Evolutionary conservation across 2,797 vertebrate species (phyloP).

Genomic region (Tapera naevia): DNA sequence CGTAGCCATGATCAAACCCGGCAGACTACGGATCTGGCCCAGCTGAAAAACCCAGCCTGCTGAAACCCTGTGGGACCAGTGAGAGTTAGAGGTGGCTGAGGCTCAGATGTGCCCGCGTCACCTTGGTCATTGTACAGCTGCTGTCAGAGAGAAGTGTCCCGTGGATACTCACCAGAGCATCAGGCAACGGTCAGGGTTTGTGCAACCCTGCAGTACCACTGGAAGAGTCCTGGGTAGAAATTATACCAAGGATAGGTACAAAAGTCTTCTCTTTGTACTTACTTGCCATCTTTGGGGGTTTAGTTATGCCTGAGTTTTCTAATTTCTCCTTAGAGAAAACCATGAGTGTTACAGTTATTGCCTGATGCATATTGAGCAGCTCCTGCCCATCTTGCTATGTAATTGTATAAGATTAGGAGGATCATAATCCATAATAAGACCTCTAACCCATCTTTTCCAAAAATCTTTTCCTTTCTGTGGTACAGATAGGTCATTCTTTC

Average conservation of each 20-base stretch:
- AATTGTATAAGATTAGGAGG: not conserved
- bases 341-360: not conserved
- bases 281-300: not conserved
- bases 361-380: not conserved
- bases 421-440: not conserved
- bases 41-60: not conserved
- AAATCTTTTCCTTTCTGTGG: not conserved
- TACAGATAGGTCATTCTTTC: conserved; percentile 18
- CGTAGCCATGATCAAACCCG: conserved; percentile 19
- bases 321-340: not conserved
- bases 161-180: fast-evolving
- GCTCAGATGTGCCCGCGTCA: not conserved
- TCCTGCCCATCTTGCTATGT: not conserved
- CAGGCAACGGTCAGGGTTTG: fast-evolving
- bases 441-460: not conserved
- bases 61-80: not conserved
- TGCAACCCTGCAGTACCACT: not conserved
- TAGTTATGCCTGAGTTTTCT: not conserved
- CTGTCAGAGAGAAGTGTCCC: not conserved
- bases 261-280: not conserved
- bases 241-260: not conserved
- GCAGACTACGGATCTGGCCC: not conserved
- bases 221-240: not conserved
- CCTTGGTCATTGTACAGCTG: not conserved
- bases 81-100: not conserved